Evolutionary conservation across 2,888 invertebrate genomes (phyloP).

Genomic region (Hermodice carunculata): DNA sequence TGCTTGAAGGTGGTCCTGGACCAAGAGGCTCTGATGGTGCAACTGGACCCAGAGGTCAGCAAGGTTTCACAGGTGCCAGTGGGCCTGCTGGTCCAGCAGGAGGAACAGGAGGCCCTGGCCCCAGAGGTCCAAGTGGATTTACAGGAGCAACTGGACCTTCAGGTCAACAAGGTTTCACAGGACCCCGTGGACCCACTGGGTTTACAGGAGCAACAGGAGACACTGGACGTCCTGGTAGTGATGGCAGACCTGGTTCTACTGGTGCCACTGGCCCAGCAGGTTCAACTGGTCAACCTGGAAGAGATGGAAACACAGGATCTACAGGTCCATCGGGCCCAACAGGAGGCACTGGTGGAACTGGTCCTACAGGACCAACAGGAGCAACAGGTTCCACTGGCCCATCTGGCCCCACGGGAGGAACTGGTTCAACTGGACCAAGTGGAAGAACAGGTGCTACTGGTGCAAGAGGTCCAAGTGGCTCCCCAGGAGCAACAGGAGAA

Average conservation of each 20-base stretch:
- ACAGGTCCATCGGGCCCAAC: slow-evolving; percentile 3
- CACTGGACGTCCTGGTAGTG: background rate
- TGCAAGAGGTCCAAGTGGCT: slow-evolving; percentile 13
- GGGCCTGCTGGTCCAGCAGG: slow-evolving; percentile 17
- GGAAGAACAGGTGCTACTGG: slow-evolving; percentile 20
- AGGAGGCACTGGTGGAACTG: background rate
- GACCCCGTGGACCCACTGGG: slow-evolving; percentile 6
- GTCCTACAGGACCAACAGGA: background rate
- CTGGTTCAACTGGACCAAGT: slow-evolving; percentile 15
- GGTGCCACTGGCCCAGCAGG: slow-evolving; percentile 12
- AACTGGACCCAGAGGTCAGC: too few relatives aligned
- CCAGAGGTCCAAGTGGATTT: too few relatives aligned
- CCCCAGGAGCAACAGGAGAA: slow-evolving; percentile 19
- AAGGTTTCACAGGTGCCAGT: too few relatives aligned
- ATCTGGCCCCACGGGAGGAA: slow-evolving; percentile 19
- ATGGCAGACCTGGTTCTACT: slow-evolving; percentile 7
- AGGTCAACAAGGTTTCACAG: background rate
- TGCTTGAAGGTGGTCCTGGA: too few relatives aligned
- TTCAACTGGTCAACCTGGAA: slow-evolving; percentile 9
- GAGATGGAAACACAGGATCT: background rate
- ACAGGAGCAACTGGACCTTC: background rate
- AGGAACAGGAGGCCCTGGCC: slow-evolving; percentile 10
- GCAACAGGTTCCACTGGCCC: slow-evolving; percentile 21
- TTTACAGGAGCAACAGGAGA: background rate
- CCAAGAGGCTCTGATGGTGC: too few relatives aligned